Percentiles rank a stretch among this genome's conserved stretches.
Evolutionary conservation across 2,113 vertebrate species (phyloP).

Genomic region (Petromus typicus): DNA sequence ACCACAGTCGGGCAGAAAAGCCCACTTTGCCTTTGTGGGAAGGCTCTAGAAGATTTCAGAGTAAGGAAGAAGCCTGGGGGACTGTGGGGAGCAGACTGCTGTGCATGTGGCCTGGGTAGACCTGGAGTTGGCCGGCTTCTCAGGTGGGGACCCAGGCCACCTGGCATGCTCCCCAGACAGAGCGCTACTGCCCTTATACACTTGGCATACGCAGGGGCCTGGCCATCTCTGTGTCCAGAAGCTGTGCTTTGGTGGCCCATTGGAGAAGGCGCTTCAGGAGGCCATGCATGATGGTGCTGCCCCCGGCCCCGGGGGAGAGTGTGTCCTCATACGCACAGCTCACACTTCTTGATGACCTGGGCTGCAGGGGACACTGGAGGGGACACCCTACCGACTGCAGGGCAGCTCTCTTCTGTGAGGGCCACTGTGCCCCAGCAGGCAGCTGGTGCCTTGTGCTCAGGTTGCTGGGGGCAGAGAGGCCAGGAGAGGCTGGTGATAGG

Average conservation of each 20-base stretch:
- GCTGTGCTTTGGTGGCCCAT: too few relatives aligned
- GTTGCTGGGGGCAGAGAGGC: not conserved
- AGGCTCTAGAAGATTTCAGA: not conserved
- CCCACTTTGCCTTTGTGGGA: not conserved
- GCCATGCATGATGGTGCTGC: not conserved
- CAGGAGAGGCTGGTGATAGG: accelerated
- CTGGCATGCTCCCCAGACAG: not conserved
- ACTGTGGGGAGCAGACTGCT: not conserved
- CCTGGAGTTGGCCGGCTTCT: not conserved
- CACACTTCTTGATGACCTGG: not conserved
- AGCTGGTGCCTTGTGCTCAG: not conserved
- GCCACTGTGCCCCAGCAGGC: accelerated
- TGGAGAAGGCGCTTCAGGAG: not conserved
- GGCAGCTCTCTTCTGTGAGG: accelerated
- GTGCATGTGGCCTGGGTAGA: too few relatives aligned
- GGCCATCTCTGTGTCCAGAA: not conserved
- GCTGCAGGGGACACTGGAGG: accelerated
- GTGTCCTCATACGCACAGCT: accelerated
- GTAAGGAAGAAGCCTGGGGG: not conserved
- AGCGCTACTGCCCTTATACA: accelerated
- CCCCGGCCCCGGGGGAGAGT: not conserved
- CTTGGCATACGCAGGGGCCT: not conserved
- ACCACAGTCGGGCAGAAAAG: not conserved
- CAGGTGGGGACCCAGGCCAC: too few relatives aligned
- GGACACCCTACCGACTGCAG: not conserved